Evolutionary conservation across 1,140 invertebrate genomes (phyloP), one percentile per base, ranked within the genome.

Genomic region (Sinonovacula constricta): DNA sequence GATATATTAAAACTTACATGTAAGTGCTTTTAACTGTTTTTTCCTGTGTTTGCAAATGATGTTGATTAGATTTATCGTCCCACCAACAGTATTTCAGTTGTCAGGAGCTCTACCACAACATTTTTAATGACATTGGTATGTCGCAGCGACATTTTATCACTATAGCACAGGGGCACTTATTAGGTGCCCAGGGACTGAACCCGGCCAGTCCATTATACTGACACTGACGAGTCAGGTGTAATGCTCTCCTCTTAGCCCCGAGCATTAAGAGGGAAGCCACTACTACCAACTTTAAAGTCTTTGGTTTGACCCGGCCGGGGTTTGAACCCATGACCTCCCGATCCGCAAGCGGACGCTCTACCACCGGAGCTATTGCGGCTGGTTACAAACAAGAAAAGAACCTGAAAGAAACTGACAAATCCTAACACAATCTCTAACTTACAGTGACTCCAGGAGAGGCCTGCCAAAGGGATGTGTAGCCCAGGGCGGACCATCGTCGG

Each of bases 401-500:
- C n/a, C n/a, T n/a, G n/a, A n/a, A n/a, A 31, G 28, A 33, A 60
- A 71, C 4, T 71, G 45, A 33, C 3, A 15, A 24, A 49, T 18
- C 4, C 26, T 15, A 31, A 12, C 14, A 51, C 28, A 36, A 26
- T 28, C 33, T 12, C 45, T 14, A 34, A 93, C 94, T 93, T 92
- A 97, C 95, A 98, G 91, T 4, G 95, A 95, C 87, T 97, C 94
- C 68, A 98, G 93, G 75, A 98, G 89, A 84, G 94, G 94, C 88
- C 95, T 94, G 79, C 96, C 96, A 86, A 98, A 96, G 3, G 97
- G 96, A 93, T 97, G 95, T 24, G 93, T 89, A 12, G 93, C 92
- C 94, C 95, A 96, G 36, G 94, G 94, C 82, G 94, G 92, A 26
- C 85, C 85, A 36, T 79, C 75, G 82, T 94, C 93, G 18, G 90